Conservation (phyloP, 1,140 invertebrate species). For the Spodoptera frugiperda region DNA sequence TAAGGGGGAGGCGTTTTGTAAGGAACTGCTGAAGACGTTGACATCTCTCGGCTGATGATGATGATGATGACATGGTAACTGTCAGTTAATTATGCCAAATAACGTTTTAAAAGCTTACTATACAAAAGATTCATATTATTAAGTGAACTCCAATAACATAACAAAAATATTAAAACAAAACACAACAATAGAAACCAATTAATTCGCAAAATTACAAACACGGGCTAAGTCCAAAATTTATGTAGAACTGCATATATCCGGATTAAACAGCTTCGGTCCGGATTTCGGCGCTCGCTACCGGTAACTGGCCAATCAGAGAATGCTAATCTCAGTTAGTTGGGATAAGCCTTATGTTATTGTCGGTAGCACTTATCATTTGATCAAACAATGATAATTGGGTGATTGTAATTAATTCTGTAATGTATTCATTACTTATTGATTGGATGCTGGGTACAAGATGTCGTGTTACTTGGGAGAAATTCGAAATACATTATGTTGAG, state of each 20-base stretch:
- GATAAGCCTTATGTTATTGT: constrained; percentile 25
- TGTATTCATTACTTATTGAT: no score
- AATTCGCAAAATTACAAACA: constrained; percentile 21
- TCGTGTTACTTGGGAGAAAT: no score
- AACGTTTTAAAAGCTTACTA: no score
- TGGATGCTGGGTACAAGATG: no score
- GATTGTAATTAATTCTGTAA: constrained; percentile 10
- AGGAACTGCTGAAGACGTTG: no score
- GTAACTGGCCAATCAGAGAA: constrained; percentile 34
- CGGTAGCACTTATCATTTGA: constrained; percentile 37
- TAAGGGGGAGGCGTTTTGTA: no score
- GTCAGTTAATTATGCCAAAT: no score
- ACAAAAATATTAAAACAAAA: not conserved
- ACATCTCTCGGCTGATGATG: no score
- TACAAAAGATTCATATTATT: no score
- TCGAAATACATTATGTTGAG: no score
- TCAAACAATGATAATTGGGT: constrained; percentile 20
- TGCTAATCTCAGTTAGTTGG: constrained; percentile 38
- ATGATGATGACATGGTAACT: no score
- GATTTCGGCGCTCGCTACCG: constrained; percentile 44
- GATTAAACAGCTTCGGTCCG: constrained; percentile 52
- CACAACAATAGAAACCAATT: constrained; percentile 2
- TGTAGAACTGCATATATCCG: constrained; percentile 53
- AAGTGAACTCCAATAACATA: no score
- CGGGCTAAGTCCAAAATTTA: constrained; percentile 41